phyloP scores from a whole-genome alignment of 2,113 vertebrate species.

The Pipra filicauda region DNA sequence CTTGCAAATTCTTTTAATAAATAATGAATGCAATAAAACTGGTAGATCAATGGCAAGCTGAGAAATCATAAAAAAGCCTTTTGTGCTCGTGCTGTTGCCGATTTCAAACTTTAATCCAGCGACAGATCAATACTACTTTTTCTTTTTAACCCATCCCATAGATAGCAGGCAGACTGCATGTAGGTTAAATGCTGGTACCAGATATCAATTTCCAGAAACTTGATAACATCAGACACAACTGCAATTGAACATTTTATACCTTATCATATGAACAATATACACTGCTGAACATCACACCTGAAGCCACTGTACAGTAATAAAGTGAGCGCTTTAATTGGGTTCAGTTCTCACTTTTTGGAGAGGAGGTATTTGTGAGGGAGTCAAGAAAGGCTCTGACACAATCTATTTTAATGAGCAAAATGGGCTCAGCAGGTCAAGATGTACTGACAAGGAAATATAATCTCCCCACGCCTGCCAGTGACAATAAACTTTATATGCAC shows the following conservation, averaged over 20 bases:
- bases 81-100: slow-evolving; percentile 78
- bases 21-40: slow-evolving; percentile 93
- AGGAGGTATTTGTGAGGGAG: not conserved
- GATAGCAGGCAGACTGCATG: slow-evolving; percentile 67
- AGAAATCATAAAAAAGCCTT: slow-evolving; percentile 85
- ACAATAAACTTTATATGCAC: slow-evolving; percentile 31
- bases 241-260: slow-evolving; percentile 59
- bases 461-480: not conserved
- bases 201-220: slow-evolving; percentile 70
- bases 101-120: slow-evolving; percentile 80
- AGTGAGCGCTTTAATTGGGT: not conserved
- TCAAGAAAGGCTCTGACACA: not conserved
- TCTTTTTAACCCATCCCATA: slow-evolving; percentile 76
- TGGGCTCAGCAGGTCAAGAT: slow-evolving; percentile 43
- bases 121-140: slow-evolving; percentile 76
- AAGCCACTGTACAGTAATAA: slow-evolving; percentile 8
- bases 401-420: slow-evolving; percentile 60
- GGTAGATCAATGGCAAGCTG: slow-evolving; percentile 87
- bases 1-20: slow-evolving; percentile 95
- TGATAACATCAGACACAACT: slow-evolving; percentile 62
- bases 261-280: slow-evolving; percentile 8
- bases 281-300: not conserved
- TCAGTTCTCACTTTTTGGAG: slow-evolving; percentile 12
- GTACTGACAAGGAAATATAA: slow-evolving; percentile 20
- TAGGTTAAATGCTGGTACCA: slow-evolving; percentile 70